Conservation (phyloP, 2,113 vertebrate genomes). For the Podarcis cretensis region DNA sequence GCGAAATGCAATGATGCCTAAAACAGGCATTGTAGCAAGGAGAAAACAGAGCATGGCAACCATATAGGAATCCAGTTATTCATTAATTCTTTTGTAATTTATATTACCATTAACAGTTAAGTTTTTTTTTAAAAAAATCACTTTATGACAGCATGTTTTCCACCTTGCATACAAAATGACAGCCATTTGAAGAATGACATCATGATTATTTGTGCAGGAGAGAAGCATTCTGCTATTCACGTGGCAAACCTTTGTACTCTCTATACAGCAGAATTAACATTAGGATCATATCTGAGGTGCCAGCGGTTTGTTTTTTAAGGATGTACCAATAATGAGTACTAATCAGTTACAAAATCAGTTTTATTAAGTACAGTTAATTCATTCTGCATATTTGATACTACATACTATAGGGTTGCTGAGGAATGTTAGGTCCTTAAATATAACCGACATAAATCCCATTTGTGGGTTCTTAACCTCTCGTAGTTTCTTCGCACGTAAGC, state of each 20-base stretch:
- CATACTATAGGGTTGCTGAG: conserved; percentile 92
- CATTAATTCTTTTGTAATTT: background rate
- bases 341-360: conserved; percentile 55
- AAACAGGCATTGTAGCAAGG: background rate
- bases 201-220: background rate
- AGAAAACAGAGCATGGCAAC: background rate
- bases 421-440: conserved; percentile 89
- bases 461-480: conserved; percentile 19
- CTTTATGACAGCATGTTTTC: background rate
- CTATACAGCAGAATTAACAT: background rate
- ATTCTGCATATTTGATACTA: conserved; percentile 79
- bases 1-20: background rate
- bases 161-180: background rate
- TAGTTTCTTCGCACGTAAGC: conserved; percentile 89
- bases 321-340: conserved; percentile 2
- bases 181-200: background rate
- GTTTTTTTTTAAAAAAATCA: too few species aligned
- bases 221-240: background rate
- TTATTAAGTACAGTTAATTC: conserved; percentile 57
- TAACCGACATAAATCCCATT: conserved; percentile 91
- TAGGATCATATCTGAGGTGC: background rate
- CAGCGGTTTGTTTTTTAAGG: background rate
- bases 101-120: background rate
- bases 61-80: background rate
- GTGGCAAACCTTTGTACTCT: background rate